Percentiles rank a stretch among this genome's conserved stretches.
phyloP scores from a whole-genome alignment of 2,888 invertebrate species.

The Cancer borealis region DNA sequence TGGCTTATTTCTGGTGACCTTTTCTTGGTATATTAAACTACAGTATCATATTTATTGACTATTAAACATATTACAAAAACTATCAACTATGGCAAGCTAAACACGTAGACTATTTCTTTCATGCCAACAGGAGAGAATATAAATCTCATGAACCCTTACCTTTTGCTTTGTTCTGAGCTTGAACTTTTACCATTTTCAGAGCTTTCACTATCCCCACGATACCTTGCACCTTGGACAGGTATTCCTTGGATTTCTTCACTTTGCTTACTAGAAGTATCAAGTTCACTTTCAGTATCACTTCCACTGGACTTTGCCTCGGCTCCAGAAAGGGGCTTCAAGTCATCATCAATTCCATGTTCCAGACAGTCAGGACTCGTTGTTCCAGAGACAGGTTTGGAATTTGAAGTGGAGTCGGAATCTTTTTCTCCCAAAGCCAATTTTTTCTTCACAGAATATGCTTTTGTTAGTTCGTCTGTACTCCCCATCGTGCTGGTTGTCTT shows the following conservation, averaged over 20 bases:
- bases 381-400: conserved; percentile 58
- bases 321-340: conserved; percentile 61
- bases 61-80: too few species aligned
- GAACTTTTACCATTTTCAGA: conserved; percentile 69
- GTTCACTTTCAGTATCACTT: conserved; percentile 70
- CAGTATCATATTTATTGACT: too few species aligned
- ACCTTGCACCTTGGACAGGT: conserved; percentile 67
- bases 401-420: conserved; percentile 54
- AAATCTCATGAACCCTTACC: conserved; percentile 55
- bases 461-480: conserved; percentile 74
- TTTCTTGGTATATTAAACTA: too few species aligned
- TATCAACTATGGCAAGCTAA: not conserved
- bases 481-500: conserved; percentile 62
- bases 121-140: not conserved
- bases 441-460: conserved; percentile 65
- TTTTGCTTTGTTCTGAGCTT: conserved; percentile 70
- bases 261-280: conserved; percentile 46
- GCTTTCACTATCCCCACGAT: conserved; percentile 73
- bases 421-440: conserved; percentile 57
- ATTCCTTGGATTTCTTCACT: conserved; percentile 51
- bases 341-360: conserved; percentile 73
- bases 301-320: conserved; percentile 48
- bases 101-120: not conserved
- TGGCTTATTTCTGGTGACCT: too few species aligned
- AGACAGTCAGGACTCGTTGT: conserved; percentile 65